Evolutionary conservation across 2,888 invertebrate species (phyloP), one percentile per base, ranked within the genome.

Genomic region (Drosophila hawaiiensis): DNA sequence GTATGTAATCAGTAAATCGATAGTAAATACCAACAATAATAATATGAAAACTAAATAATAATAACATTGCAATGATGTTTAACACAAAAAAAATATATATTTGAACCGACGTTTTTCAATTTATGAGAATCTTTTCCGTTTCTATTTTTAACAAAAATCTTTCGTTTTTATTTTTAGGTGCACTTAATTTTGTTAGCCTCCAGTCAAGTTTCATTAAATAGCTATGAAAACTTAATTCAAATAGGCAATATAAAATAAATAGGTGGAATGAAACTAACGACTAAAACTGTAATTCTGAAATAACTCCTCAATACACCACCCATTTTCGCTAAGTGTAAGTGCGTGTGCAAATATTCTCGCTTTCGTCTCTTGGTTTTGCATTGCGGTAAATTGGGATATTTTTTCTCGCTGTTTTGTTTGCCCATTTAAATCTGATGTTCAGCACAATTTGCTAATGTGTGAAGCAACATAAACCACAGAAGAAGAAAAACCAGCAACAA

Each of bases 371-470:
- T 33, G 16, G 29, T 33, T 58, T 29, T 53, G 39, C 35, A 25
- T n/a, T 72, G 67, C 50, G 49, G 61, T 59, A n/a, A 41, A 49
- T 65, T 39, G 29, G 29, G 28, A 10, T 60, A 61, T 56, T 52
- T 41, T 22, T 52, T 35, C 29, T 47, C n/a, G 33, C 41, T 33
- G 43, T 53, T 37, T 50, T 50, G 41, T 64, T 73, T 50, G 56
- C 47, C 78, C 67, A 65, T 66, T 70, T 49, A 35, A 66, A 65
- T 58, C 52, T 70, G 69, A 74, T 76, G 74, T 65, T 82, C 63
- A 70, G 66, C 76, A 56, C 72, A 83, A 76, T 84, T 84, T 77
- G 83, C 74, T 83, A 88, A 85, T 81, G 81, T 78, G 79, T 41
- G 67, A 75, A 78, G 82, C 83, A 83, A 82, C 79, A 79, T 64